Percentiles rank a stretch among this genome's conserved stretches.
Evolutionary conservation across 2,113 vertebrate species (phyloP).

Genomic region (Hyperopisus bebe): DNA sequence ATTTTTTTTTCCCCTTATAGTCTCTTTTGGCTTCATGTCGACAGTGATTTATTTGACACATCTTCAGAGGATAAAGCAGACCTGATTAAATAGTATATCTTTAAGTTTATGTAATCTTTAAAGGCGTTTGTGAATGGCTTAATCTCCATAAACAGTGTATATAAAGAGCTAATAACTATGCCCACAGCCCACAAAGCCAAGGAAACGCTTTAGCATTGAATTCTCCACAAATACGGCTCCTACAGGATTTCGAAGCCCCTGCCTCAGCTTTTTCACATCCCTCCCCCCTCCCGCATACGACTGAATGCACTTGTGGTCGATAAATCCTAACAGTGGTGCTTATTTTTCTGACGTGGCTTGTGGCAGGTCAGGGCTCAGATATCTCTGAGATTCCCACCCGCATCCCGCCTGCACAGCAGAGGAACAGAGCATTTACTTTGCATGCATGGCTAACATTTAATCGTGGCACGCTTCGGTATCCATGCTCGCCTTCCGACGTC

Average conservation of each 20-base stretch:
- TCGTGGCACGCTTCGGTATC: slow-evolving; percentile 8
- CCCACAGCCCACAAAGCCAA: not conserved
- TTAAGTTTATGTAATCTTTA: not conserved
- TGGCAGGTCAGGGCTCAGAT: too few species aligned
- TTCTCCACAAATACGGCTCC: not conserved
- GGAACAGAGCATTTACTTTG: not conserved
- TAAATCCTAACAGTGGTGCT: not conserved
- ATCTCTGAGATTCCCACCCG: not conserved
- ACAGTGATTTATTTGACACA: not conserved
- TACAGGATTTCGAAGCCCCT: not conserved
- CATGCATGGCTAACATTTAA: not conserved
- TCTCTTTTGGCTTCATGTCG: not conserved
- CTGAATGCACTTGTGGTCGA: not conserved
- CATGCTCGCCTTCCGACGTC: not conserved
- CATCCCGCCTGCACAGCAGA: too few species aligned
- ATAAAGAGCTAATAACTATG: not conserved
- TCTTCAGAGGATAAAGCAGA: not conserved
- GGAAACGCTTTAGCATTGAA: not conserved
- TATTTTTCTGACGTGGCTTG: not conserved
- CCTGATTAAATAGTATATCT: not conserved
- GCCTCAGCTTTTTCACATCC: slow-evolving; percentile 4
- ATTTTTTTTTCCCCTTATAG: not conserved
- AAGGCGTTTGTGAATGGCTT: not conserved
- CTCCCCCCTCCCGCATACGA: slow-evolving; percentile 21
- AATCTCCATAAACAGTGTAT: not conserved